Evolutionary conservation across 2,113 vertebrate genomes (phyloP).

Genomic region (Oceanites oceanicus): DNA sequence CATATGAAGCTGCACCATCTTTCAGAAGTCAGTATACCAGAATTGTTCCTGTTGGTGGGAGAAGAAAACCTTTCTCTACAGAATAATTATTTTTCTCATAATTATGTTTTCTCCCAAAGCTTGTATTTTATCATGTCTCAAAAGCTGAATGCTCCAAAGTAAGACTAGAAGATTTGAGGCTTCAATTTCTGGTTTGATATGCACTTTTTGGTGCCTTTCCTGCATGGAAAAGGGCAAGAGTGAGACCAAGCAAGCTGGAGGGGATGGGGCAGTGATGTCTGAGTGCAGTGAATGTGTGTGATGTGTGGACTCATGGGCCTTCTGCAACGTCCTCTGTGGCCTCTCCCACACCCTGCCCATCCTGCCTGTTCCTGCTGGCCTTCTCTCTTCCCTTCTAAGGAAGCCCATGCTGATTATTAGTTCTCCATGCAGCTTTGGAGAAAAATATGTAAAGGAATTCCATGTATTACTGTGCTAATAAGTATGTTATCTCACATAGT

Average conservation of each 20-base stretch:
- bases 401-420: not conserved
- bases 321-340: fast-evolving
- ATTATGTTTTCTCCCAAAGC: not conserved
- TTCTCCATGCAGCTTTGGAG: not conserved
- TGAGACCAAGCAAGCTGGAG: not conserved
- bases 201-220: no score
- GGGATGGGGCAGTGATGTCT: no score
- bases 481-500: not conserved
- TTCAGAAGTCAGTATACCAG: no score
- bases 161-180: not conserved
- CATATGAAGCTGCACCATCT: not conserved
- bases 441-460: not conserved
- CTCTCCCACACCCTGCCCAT: not conserved
- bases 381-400: not conserved
- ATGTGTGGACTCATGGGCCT: no score
- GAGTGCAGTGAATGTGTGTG: not conserved
- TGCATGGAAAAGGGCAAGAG: not conserved
- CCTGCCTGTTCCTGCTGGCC: not conserved
- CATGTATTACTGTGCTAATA: not conserved
- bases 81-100: not conserved
- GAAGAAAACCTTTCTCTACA: not conserved
- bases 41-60: not conserved
- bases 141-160: not conserved
- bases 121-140: not conserved
- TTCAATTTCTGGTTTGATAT: not conserved